Percentiles rank a stretch among this genome's conserved stretches.
Evolutionary conservation across 2,113 vertebrate species (phyloP).

Genomic region (Phaethon lepturus): DNA sequence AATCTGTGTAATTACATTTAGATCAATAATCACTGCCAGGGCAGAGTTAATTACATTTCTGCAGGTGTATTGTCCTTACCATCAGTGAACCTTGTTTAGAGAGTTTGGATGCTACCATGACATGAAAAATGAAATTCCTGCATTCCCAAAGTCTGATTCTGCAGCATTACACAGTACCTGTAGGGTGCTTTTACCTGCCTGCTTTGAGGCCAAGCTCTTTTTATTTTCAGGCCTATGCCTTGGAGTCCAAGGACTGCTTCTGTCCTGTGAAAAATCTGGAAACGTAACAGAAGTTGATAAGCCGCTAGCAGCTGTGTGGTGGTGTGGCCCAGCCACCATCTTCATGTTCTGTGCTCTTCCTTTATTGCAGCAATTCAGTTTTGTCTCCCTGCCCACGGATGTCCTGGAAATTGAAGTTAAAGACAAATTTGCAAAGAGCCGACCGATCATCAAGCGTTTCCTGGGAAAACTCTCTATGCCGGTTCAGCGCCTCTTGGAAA

Average conservation of each 20-base stretch:
- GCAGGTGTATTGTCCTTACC: neutral
- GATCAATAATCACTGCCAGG: neutral
- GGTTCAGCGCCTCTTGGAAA: conserved; percentile 94
- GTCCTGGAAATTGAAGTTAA: conserved; percentile 99
- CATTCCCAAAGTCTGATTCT: neutral
- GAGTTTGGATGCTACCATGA: neutral
- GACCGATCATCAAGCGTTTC: conserved; percentile 98
- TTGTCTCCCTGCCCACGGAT: conserved; percentile 96
- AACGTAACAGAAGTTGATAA: neutral
- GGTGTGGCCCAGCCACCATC: neutral
- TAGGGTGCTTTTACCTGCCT: neutral
- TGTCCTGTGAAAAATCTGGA: neutral
- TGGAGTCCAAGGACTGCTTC: neutral
- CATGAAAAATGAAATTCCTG: neutral
- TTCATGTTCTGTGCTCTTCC: conserved; percentile 22
- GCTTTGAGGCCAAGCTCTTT: neutral
- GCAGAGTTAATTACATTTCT: neutral
- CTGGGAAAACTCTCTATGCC: conserved; percentile 95
- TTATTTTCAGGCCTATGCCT: neutral
- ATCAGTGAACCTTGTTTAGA: neutral
- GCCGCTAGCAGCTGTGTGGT: neutral
- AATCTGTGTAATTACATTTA: neutral
- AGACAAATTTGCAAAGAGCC: conserved; percentile 98
- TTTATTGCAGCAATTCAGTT: conserved; percentile 88
- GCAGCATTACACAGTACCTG: neutral